phyloP scores from a whole-genome alignment of 2,113 vertebrate genomes.

The Psephotus haematonotus region DNA sequence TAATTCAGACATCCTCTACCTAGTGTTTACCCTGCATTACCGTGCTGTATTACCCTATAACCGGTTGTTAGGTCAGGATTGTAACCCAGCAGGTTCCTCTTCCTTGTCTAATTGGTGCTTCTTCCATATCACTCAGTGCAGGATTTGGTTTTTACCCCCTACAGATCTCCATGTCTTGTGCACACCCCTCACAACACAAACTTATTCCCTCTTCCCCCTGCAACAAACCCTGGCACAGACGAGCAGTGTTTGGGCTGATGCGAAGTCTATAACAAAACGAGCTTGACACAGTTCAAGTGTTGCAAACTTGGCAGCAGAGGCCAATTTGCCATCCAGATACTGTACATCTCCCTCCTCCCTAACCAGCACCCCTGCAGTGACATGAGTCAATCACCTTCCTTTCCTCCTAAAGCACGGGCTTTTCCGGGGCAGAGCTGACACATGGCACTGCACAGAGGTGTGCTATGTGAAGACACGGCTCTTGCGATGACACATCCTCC shows the following conservation, averaged over 20 bases:
- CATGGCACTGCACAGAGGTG: not conserved
- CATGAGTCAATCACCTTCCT: not conserved
- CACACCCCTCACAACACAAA: not conserved
- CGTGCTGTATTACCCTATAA: not conserved
- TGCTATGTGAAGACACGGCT: not conserved
- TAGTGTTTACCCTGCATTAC: not conserved
- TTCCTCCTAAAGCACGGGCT: not conserved
- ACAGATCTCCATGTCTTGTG: not conserved
- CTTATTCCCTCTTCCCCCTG: accelerated
- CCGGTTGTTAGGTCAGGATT: slow-evolving; percentile 36
- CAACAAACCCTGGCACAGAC: accelerated
- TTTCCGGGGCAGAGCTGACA: not conserved
- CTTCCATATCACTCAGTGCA: not conserved
- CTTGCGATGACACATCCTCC: not conserved
- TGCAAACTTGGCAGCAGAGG: not conserved
- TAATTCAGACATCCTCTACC: not conserved
- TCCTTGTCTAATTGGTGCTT: slow-evolving; percentile 11
- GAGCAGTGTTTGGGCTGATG: not conserved
- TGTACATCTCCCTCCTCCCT: not conserved
- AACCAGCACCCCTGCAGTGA: not conserved
- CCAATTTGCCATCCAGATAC: not conserved
- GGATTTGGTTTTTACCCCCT: not conserved
- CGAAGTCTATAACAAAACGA: not conserved
- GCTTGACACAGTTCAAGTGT: not conserved
- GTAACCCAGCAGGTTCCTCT: slow-evolving; percentile 13